Conservation (phyloP, 2,797 vertebrate genomes). For the Sardinella longiceps region DNA sequence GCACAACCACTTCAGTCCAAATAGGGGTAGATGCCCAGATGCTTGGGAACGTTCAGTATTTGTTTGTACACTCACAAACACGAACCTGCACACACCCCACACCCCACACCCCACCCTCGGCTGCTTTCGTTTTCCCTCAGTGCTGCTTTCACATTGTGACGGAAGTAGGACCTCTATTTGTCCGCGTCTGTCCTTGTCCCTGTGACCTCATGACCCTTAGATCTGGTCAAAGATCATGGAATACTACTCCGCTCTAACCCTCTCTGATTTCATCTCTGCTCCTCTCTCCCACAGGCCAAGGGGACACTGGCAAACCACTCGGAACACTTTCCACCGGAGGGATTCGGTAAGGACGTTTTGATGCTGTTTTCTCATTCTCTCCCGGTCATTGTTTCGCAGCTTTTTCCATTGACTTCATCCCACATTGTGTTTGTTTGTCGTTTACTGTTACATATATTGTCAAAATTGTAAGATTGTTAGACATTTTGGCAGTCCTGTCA, state of each 20-base stretch:
- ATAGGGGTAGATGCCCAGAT: neutral
- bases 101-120: neutral
- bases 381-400: no score
- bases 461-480: no score
- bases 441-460: no score
- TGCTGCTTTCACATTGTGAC: neutral
- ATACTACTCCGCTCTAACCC: no score
- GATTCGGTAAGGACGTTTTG: constrained; percentile 82
- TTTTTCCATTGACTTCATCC: no score
- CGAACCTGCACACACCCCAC: no score
- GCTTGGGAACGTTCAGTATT: neutral
- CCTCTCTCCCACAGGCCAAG: constrained; percentile 83
- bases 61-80: no score
- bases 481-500: no score
- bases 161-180: constrained; percentile 2
- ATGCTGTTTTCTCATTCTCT: neutral
- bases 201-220: neutral
- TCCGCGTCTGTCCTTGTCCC: neutral
- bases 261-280: constrained; percentile 32
- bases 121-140: neutral
- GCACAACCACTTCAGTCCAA: neutral
- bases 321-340: constrained; percentile 93
- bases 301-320: constrained; percentile 86
- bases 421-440: neutral
- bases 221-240: no score